phyloP scores from a whole-genome alignment of 2,888 invertebrate species.

The Eupithecia tripunctaria region DNA sequence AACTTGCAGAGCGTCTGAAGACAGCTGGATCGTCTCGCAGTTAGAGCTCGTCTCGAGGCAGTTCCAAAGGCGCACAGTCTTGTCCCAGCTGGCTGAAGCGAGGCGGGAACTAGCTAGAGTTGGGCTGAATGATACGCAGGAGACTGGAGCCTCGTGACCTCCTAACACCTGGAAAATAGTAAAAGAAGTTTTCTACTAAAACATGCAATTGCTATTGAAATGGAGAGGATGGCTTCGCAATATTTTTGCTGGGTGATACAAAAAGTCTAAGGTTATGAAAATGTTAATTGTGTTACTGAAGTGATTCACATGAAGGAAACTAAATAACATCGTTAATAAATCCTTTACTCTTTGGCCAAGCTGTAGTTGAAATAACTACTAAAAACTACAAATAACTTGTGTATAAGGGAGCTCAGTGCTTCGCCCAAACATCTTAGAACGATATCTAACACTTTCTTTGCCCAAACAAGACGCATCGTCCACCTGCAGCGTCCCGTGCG shows the following conservation, averaged over 20 bases:
- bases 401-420: too few relatives aligned
- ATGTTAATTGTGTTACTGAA: too few relatives aligned
- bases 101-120: conserved; percentile 88
- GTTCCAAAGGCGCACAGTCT: conserved; percentile 94
- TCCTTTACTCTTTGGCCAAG: too few relatives aligned
- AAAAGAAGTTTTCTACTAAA: neutral
- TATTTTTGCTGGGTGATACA: neutral
- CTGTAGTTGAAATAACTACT: too few relatives aligned
- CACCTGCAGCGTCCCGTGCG: too few relatives aligned
- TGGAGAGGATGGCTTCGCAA: neutral
- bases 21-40: conserved; percentile 91
- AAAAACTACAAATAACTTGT: too few relatives aligned
- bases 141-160: conserved; percentile 97
- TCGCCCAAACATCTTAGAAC: too few relatives aligned
- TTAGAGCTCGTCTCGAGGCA: conserved; percentile 92
- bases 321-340: too few relatives aligned
- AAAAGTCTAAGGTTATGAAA: too few relatives aligned
- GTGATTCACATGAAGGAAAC: too few relatives aligned
- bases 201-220: neutral
- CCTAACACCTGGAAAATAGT: conserved; percentile 85
- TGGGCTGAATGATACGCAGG: conserved; percentile 92
- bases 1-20: conserved; percentile 92
- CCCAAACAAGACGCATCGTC: too few relatives aligned
- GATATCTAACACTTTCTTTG: too few relatives aligned
- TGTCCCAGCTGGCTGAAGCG: conserved; percentile 96